These are phyloP conservation scores for Ectemnius continuus DNA, from an alignment of 2,888 invertebrate genomes.

Conservation along the genomic window DNA sequence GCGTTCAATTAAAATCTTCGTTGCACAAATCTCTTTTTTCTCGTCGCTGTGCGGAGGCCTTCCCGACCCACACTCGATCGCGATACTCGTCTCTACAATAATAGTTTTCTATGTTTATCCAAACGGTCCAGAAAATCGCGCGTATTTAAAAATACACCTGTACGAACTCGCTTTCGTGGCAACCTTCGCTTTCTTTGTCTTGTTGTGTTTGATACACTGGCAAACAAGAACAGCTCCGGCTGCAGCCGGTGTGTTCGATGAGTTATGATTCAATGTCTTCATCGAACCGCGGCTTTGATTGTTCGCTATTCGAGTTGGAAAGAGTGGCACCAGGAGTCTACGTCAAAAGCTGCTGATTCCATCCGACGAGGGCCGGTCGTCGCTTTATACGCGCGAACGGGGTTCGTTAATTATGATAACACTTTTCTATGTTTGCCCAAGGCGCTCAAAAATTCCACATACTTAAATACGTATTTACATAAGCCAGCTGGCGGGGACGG, in stretches of 20 bases:
- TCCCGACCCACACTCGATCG: neutral
- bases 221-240: neutral
- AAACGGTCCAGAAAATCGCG: neutral
- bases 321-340: neutral
- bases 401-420: slow-evolving; percentile 17
- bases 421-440: slow-evolving; percentile 18
- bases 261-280: neutral
- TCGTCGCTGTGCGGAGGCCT: no score
- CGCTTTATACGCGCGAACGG: neutral
- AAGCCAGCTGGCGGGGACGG: neutral
- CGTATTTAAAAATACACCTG: slow-evolving; percentile 2
- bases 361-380: no score
- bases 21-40: no score
- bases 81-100: slow-evolving; percentile 2
- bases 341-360: no score
- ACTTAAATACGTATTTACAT: slow-evolving; percentile 17
- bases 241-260: neutral
- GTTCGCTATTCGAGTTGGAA: neutral
- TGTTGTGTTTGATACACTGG: neutral
- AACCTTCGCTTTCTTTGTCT: neutral
- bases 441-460: slow-evolving; percentile 16
- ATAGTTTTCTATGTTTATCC: slow-evolving; percentile 16
- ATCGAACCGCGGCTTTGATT: neutral
- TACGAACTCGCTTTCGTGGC: neutral
- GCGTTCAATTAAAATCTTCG: no score